Conservation (phyloP, 2,113 vertebrate genomes). For the Brachyistius frenatus region DNA sequence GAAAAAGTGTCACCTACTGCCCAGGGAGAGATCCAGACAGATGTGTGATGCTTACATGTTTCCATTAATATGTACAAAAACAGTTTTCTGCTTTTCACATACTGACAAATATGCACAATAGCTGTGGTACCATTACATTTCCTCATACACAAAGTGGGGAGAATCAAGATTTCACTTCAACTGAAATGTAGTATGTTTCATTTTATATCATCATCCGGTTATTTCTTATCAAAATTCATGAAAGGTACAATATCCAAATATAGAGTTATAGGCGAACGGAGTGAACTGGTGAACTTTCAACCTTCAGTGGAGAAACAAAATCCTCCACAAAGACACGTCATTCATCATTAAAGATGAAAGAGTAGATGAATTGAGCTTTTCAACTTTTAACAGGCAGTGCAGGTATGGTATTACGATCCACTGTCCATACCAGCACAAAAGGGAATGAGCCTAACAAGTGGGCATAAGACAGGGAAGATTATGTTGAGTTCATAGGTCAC, state of each 20-base stretch:
- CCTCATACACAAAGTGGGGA: background rate
- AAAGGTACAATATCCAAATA: conserved; percentile 10
- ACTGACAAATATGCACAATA: background rate
- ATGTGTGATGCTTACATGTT: background rate
- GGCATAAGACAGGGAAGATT: conserved; percentile 72
- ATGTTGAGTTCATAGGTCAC: conserved; percentile 75
- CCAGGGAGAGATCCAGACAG: background rate
- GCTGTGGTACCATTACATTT: background rate
- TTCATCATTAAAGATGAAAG: conserved; percentile 66
- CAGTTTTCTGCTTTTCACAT: too few species aligned
- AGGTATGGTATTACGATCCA: conserved; percentile 44
- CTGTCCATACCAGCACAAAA: conserved; percentile 52
- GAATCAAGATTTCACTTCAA: conserved; percentile 6
- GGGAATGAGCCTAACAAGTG: conserved; percentile 59
- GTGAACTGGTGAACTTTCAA: conserved; percentile 37
- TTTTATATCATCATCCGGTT: conserved; percentile 5
- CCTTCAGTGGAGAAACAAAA: conserved; percentile 20
- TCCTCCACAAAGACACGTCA: conserved; percentile 51
- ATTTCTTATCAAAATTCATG: conserved; percentile 18
- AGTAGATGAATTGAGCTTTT: conserved; percentile 52
- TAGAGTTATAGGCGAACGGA: conserved; percentile 16
- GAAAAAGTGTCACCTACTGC: background rate
- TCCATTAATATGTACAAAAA: too few species aligned
- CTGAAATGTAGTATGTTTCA: background rate
- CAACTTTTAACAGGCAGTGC: conserved; percentile 43